Conservation (phyloP, 2,113 vertebrate species). For the Equus quagga region DNA sequence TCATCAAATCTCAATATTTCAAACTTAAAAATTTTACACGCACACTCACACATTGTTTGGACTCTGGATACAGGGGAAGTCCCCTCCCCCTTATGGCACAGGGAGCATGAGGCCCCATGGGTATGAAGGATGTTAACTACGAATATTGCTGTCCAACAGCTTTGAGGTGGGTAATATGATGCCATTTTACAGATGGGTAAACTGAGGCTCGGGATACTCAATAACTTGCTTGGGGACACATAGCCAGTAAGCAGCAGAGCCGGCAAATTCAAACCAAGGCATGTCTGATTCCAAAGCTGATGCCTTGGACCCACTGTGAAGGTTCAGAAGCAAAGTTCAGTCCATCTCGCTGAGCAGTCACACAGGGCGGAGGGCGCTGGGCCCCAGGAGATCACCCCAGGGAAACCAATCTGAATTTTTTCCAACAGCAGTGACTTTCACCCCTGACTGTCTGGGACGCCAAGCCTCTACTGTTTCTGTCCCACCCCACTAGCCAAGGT, state of each 20-base stretch:
- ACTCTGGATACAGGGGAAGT: neutral
- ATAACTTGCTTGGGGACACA: neutral
- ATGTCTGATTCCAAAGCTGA: neutral
- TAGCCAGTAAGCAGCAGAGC: neutral
- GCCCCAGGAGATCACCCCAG: neutral
- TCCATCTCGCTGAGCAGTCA: neutral
- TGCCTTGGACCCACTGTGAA: neutral
- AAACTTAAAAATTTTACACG: neutral
- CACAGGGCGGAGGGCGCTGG: neutral
- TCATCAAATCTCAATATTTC: neutral
- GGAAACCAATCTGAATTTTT: neutral
- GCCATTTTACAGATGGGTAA: constrained; percentile 10
- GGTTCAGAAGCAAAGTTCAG: neutral
- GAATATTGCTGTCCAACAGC: neutral
- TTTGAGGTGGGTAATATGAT: neutral
- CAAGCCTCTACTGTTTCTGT: fast-evolving
- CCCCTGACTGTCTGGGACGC: neutral
- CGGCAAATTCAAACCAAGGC: neutral
- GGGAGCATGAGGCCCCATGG: neutral
- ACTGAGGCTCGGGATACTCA: neutral
- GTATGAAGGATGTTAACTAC: neutral
- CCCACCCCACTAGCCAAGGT: neutral
- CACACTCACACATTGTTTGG: neutral
- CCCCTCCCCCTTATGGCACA: fast-evolving
- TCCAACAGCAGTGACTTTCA: neutral